Base-by-base conservation (phyloP, 2,888 invertebrate species). In the Clunio marinus region DNA sequence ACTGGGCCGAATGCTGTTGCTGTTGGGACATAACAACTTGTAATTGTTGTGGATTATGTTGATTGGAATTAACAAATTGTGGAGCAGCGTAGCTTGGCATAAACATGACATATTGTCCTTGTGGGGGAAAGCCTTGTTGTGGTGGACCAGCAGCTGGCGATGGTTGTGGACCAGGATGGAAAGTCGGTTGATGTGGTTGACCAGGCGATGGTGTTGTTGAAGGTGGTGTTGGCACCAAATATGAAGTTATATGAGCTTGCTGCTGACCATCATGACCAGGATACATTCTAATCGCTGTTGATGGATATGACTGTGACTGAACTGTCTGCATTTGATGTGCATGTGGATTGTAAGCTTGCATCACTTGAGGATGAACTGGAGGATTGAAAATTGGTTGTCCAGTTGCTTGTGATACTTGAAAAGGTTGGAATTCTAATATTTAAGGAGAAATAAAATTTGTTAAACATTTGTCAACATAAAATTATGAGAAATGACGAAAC, bases 351-450 rank as follows among this genome's bases (percentile, higher is more conserved):
- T 83, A 66, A n/a, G 66, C 28, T 75, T 86, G 88, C 75, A 92
- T 81, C 10, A 91, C 89, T 20, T 88, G 89, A 22, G 91, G 88
- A 45, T 93, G 89, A 15, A 20, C 66, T 2, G 66, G 55, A 13
- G 24, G 66, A 22, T 66, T 66, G 73, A 93, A 78, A 69, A 94
- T 81, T 2, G 93, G 93, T 77, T 91, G 93, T 0, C 93, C 93
- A 41, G 91, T 91, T 15, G 66, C 66, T 28, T 66, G 27, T 10
- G 28, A 55, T 22, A 66, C 66, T 68, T 68, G 68, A 28, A 68
- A 68, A 45, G 58, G 59, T 13, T 68, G 58, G 45, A 68, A 68
- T 55, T 27, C 66, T 66, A 15, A n/a, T n/a, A n/a, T 32, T 32
- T 41, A 32, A 69, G 65, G 35, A 41, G 70, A 20, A 70, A 67